Conservation (phyloP, 1,140 invertebrate genomes). For the Mizuhopecten yessoensis region DNA sequence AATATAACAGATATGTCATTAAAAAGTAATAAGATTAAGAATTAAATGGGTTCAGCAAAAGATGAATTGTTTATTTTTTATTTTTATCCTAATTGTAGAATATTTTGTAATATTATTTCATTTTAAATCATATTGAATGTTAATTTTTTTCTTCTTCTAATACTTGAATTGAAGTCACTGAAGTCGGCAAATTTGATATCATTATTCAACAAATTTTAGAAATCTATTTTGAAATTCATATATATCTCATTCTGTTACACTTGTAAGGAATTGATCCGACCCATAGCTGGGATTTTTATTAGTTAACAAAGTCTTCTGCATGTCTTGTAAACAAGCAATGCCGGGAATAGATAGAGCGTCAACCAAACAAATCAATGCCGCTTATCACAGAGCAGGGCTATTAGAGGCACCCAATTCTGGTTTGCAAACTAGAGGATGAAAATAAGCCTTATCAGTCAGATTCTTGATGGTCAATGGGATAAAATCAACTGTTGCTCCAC, state of each 20-base stretch:
- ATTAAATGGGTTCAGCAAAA: too few relatives aligned
- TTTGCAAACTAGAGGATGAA: slow-evolving; percentile 6
- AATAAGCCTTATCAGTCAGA: not conserved
- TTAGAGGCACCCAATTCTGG: not conserved
- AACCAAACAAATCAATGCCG: slow-evolving; percentile 11
- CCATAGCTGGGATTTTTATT: not conserved
- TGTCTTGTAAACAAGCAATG: slow-evolving; percentile 20
- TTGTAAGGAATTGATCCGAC: not conserved
- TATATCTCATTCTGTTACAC: not conserved
- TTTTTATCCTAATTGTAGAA: not conserved
- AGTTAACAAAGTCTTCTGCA: not conserved
- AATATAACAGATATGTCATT: too few relatives aligned
- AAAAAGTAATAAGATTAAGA: too few relatives aligned
- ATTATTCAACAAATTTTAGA: not conserved
- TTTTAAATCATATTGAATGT: too few relatives aligned
- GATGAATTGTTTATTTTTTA: too few relatives aligned
- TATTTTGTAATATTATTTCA: not conserved
- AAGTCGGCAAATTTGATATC: too few relatives aligned
- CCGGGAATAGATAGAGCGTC: not conserved
- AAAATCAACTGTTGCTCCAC: slow-evolving; percentile 32
- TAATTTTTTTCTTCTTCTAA: too few relatives aligned
- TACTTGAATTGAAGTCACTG: too few relatives aligned
- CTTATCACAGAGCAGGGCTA: not conserved
- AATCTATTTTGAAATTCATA: not conserved
- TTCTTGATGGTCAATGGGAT: not conserved